Evolutionary conservation across 2,888 invertebrate genomes (phyloP), one percentile per base, ranked within the genome.

Genomic region (Drosophila merina): DNA sequence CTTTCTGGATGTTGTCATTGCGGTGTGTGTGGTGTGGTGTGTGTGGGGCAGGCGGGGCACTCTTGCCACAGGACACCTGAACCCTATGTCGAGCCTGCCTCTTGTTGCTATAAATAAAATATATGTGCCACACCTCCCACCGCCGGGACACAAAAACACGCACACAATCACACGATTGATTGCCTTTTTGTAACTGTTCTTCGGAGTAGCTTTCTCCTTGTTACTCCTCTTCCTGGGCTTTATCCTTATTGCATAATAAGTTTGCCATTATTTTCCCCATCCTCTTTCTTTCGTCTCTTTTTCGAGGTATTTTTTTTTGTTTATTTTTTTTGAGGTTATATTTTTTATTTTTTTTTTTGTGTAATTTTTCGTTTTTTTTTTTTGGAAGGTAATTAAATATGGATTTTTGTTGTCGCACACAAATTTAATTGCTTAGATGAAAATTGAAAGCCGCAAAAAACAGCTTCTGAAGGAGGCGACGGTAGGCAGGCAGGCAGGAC

Each of bases 91-190:
- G 72, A 57, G 84, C 80, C 79, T 63, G 59, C 72, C 80, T 42
- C 74, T 81, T 66, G 76, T 74, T 74, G 81, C 86, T 86, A 82
- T 79, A 86, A 79, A 82, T 82, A 82, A 86, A 83, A 69, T 79
- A 63, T 82, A 66, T 79, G 63, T 79, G 63, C 45, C 62, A 52
- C 52, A 64, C 66, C 28, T 5, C 28, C 28, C 56, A 59, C 56
- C 48, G 57, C 57, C 51, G 12, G 45, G 38, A 50, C 47, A 20
- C 20, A 20, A 1, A 20, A 1, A 20, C 20, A 54, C 8, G 31
- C 20, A 67, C 42, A 57, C 62, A 72, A 79, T 77, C 73, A 66
- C 73, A 74, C 77, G 84, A 82, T 86, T 82, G 86, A 86, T 82
- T 81, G 80, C 73, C 69, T 62, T 60, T 60, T 71, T 62, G 49